Evolutionary conservation across 2,113 vertebrate species (phyloP).

Genomic region (Oxyura jamaicensis): DNA sequence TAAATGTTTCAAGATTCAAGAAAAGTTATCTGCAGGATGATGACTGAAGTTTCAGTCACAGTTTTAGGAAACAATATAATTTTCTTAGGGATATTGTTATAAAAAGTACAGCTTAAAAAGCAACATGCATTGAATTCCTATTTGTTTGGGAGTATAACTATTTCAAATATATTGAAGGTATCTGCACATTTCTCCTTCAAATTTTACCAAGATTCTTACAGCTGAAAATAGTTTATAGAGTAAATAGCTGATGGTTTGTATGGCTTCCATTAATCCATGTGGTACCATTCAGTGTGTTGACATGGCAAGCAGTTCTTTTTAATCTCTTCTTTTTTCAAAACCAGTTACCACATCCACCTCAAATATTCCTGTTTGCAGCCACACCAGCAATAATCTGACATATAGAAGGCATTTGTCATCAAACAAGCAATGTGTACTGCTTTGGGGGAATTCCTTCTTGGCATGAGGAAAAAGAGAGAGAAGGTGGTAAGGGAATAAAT

Average conservation of each 20-base stretch:
- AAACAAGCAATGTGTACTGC: background rate
- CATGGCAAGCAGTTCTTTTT: conserved; percentile 10
- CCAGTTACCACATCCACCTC: conserved; percentile 9
- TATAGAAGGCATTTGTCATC: conserved; percentile 26
- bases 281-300: background rate
- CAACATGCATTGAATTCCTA: background rate
- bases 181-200: background rate
- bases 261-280: background rate
- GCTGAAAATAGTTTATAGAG: conserved; percentile 29
- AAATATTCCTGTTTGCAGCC: conserved; percentile 15
- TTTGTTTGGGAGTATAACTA: background rate
- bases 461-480: background rate
- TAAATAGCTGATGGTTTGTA: background rate
- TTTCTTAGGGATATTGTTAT: background rate
- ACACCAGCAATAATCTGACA: background rate
- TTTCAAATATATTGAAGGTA: background rate
- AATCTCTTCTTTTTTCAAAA: conserved; percentile 32
- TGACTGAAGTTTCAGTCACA: background rate
- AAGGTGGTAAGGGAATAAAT: background rate
- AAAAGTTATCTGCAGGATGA: background rate
- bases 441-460: background rate
- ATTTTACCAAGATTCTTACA: background rate
- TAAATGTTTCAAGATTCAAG: background rate
- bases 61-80: background rate
- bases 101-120: background rate